Evolutionary conservation across 2,888 invertebrate species (phyloP).

Genomic region (Clistopyga incitator): DNA sequence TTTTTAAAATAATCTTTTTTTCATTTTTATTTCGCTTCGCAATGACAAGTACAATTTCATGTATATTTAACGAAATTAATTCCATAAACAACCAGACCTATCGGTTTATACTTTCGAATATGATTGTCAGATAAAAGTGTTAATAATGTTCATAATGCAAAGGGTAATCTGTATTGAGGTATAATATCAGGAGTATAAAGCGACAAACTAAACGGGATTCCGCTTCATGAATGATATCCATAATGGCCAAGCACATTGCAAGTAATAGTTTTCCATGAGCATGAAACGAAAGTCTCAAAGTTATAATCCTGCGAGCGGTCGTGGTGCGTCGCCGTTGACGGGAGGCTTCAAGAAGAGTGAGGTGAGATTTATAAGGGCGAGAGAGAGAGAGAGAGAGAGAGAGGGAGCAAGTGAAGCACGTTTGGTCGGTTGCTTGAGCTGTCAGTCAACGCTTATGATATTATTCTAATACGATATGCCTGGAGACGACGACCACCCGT

Average conservation of each 20-base stretch:
- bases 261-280: slow-evolving; percentile 46
- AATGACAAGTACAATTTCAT: no score
- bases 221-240: slow-evolving; percentile 34
- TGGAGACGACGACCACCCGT: slow-evolving; percentile 57
- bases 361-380: slow-evolving; percentile 4
- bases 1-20: no score
- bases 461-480: slow-evolving; percentile 72
- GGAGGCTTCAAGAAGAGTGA: slow-evolving; percentile 29
- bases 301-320: slow-evolving; percentile 62
- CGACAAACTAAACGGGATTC: slow-evolving; percentile 13
- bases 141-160: no score
- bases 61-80: no score
- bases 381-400: neutral
- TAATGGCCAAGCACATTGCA: slow-evolving; percentile 42
- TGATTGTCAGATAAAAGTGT: neutral
- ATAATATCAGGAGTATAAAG: slow-evolving; percentile 5
- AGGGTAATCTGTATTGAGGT: neutral
- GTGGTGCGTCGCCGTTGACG: slow-evolving; percentile 44
- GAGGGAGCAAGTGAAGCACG: slow-evolving; percentile 34
- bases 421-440: slow-evolving; percentile 57
- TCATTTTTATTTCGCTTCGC: no score
- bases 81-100: no score
- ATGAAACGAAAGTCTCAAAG: slow-evolving; percentile 51
- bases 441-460: slow-evolving; percentile 72
- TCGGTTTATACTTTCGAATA: no score